Conservation (phyloP, 2,888 invertebrate species). For the Campoplex nolae region DNA sequence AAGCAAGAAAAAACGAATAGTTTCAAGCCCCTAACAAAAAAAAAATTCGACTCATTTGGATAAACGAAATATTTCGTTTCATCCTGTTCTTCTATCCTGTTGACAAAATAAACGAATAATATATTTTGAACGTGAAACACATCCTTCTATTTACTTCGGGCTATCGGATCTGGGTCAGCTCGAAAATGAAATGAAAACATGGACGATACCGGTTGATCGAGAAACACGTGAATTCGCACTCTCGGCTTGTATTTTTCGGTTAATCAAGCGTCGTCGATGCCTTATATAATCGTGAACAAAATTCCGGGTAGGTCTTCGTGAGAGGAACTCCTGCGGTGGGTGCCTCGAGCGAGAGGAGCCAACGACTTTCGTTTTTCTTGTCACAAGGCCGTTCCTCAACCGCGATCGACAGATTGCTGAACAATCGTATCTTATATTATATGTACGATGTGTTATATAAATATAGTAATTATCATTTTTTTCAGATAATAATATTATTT, state of each 20-base stretch:
- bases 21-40: neutral
- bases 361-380: constrained; percentile 69
- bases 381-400: constrained; percentile 65
- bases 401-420: constrained; percentile 24
- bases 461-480: neutral
- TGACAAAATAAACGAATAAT: neutral
- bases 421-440: constrained; percentile 2
- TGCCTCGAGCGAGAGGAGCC: constrained; percentile 40
- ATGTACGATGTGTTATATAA: neutral
- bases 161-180: neutral
- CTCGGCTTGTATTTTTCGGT: neutral
- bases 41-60: neutral
- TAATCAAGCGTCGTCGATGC: neutral
- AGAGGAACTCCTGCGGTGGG: constrained; percentile 30
- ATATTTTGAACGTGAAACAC: neutral
- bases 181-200: neutral
- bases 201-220: neutral
- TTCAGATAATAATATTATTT: neutral
- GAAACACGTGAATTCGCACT: neutral
- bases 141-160: neutral
- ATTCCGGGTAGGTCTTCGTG: constrained; percentile 29
- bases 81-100: neutral
- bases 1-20: neutral
- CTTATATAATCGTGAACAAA: constrained; percentile 67
- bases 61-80: neutral